Percentiles rank a stretch among this genome's conserved stretches.
Conservation (phyloP, 1,140 invertebrate genomes). For the Drosophila obscura region DNA sequence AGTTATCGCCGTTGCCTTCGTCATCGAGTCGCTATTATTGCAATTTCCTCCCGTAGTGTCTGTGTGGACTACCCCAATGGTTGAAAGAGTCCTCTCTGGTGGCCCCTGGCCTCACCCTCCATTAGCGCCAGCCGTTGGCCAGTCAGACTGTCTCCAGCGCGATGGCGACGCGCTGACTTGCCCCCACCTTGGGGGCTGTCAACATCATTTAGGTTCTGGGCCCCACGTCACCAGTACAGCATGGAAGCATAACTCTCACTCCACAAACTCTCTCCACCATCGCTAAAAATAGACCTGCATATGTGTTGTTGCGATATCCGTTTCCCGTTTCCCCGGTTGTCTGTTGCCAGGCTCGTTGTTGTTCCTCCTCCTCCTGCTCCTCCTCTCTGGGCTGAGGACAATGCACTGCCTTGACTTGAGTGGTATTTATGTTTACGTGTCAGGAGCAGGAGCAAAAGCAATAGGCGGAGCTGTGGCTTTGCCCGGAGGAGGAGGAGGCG, state of each 20-base stretch:
- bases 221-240: conserved; percentile 45
- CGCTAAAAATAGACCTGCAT: conserved; percentile 65
- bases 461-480: background rate
- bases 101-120: conserved; percentile 15
- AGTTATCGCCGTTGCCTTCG: conserved; percentile 42
- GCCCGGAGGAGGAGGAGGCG: conserved; percentile 10
- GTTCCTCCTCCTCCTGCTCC: conserved; percentile 11
- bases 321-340: conserved; percentile 15
- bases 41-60: conserved; percentile 51
- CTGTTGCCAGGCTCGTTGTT: conserved; percentile 57
- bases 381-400: conserved; percentile 66
- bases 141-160: conserved; percentile 73
- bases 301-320: conserved; percentile 3
- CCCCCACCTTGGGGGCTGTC: conserved; percentile 25
- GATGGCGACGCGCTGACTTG: conserved; percentile 41
- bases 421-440: conserved; percentile 7
- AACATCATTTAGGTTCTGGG: conserved; percentile 1
- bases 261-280: background rate
- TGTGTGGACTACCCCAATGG: conserved; percentile 49
- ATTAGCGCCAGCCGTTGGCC: conserved; percentile 72
- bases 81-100: background rate
- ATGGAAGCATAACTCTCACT: conserved; percentile 38
- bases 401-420: conserved; percentile 75
- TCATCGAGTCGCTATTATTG: conserved; percentile 30
- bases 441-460: background rate